A percentile compares a stretch with the other conserved stretches of the same genome.
Evolutionary conservation across 2,113 vertebrate genomes (phyloP).

Genomic region (Ciconia maguari): DNA sequence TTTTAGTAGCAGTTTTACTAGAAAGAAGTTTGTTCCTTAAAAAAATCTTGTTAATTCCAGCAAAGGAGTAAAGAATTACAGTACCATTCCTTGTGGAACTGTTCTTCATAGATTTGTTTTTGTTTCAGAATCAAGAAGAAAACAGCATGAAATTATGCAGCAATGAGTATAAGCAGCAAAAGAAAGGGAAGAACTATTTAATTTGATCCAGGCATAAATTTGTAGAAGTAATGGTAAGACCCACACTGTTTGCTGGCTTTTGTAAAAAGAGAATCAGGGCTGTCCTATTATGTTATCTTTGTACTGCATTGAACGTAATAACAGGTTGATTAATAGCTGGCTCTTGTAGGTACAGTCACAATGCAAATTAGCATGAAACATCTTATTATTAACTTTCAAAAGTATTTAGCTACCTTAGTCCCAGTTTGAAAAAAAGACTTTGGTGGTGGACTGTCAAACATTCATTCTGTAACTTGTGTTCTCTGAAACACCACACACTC

Average conservation of each 20-base stretch:
- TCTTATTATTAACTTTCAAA: slow-evolving; percentile 7
- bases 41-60: slow-evolving; percentile 24
- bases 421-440: neutral
- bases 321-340: neutral
- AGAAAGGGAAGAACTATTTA: neutral
- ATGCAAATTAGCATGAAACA: neutral
- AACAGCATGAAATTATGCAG: slow-evolving; percentile 9
- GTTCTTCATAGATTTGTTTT: neutral
- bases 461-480: neutral
- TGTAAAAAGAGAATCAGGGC: neutral
- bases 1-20: slow-evolving; percentile 65
- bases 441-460: neutral
- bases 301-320: neutral
- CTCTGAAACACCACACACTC: neutral
- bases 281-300: neutral
- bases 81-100: neutral
- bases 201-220: neutral
- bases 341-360: neutral
- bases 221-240: neutral
- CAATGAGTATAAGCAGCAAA: neutral
- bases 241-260: neutral
- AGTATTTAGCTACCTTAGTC: neutral
- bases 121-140: neutral
- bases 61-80: slow-evolving; percentile 5
- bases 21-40: slow-evolving; percentile 36